Percentiles rank a stretch among this genome's conserved stretches.
Evolutionary conservation across 2,113 vertebrate genomes (phyloP).

Genomic region (Percina caprodes): DNA sequence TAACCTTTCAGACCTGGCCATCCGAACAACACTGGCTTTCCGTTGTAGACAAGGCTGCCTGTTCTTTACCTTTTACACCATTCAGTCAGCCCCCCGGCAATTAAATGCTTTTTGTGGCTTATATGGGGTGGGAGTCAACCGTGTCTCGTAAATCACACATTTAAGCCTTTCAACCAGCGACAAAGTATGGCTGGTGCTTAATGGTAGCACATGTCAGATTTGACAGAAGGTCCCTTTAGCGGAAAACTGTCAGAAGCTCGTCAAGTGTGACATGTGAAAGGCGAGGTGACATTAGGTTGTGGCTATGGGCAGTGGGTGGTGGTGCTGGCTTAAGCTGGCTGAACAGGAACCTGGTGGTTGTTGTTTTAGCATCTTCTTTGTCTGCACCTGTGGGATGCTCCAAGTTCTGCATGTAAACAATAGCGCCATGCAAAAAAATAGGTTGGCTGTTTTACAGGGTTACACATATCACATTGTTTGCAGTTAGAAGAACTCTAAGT

Average conservation of each 20-base stretch:
- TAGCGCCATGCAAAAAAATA: neutral
- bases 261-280: constrained; percentile 32
- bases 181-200: constrained; percentile 19
- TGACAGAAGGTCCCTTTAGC: constrained; percentile 45
- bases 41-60: neutral
- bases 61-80: neutral
- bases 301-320: neutral
- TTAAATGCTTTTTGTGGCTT: constrained; percentile 4
- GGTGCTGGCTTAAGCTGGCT: neutral
- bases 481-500: constrained; percentile 19
- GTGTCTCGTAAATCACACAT: neutral
- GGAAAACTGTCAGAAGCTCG: constrained; percentile 34
- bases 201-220: constrained; percentile 51
- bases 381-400: neutral
- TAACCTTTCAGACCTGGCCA: constrained; percentile 65
- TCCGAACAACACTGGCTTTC: constrained; percentile 53
- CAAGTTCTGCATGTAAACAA: neutral
- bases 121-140: neutral
- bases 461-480: constrained; percentile 42
- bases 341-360: neutral
- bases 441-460: neutral
- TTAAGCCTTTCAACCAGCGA: constrained; percentile 15
- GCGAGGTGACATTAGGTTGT: neutral
- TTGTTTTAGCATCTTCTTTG: neutral
- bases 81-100: constrained; percentile 2